Conservation (phyloP, 1,140 invertebrate genomes). For the Tribolium castaneum region DNA sequence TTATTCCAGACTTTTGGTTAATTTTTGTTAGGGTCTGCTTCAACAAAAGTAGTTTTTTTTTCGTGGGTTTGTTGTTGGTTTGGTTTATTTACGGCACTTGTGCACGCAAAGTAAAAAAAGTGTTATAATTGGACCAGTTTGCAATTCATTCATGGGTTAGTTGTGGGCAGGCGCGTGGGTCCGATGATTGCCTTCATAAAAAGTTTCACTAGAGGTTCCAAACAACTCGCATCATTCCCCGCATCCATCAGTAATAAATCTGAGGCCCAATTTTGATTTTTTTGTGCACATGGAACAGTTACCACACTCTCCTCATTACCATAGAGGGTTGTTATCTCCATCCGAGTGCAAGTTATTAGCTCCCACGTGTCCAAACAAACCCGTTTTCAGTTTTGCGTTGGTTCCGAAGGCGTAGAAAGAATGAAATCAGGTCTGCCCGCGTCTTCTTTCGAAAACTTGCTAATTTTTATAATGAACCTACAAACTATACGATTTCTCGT, state of each 20-base stretch:
- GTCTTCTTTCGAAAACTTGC: slow-evolving; percentile 42
- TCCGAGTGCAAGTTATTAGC: slow-evolving; percentile 24
- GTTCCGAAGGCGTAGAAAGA: slow-evolving; percentile 38
- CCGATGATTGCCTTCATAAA: slow-evolving; percentile 22
- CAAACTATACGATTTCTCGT: slow-evolving; percentile 39
- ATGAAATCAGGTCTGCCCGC: slow-evolving; percentile 41
- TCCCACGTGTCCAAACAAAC: slow-evolving; percentile 33
- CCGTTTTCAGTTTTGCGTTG: slow-evolving; percentile 31
- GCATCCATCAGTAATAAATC: slow-evolving; percentile 5
- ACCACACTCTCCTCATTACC: slow-evolving; percentile 21
- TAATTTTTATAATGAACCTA: slow-evolving; percentile 42
- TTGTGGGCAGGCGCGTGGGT: slow-evolving; percentile 28
- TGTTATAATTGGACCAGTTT: slow-evolving; percentile 8
- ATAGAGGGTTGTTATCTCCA: slow-evolving; percentile 20
- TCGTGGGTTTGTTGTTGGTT: too few species aligned
- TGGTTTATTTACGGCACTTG: neutral
- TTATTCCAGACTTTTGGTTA: too few species aligned
- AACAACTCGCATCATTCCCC: neutral
- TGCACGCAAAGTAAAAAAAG: neutral
- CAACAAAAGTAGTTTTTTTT: too few species aligned
- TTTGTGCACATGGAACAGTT: slow-evolving; percentile 20
- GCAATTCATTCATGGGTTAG: slow-evolving; percentile 26
- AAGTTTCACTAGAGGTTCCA: slow-evolving; percentile 19
- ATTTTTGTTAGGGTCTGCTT: too few species aligned
- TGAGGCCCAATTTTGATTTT: slow-evolving; percentile 10